Base-by-base conservation (phyloP, 2,113 vertebrate genomes). In the Coptodon rendalli region DNA sequence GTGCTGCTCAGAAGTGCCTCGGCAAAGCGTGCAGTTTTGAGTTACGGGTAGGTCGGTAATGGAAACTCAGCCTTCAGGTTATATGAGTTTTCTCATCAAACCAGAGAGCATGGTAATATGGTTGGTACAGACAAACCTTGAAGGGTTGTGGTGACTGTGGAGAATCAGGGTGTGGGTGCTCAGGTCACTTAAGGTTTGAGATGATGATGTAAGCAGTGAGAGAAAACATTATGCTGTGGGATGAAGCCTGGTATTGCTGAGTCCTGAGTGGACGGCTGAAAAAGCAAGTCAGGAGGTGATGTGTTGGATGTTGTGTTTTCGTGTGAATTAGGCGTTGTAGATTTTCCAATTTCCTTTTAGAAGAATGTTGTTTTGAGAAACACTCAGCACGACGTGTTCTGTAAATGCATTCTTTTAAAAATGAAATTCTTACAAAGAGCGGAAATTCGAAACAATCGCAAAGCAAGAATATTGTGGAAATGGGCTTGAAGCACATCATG, bases 21-120 rank as follows among this genome's bases (percentile, higher is more conserved):
- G 54, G 94, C 90, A 87, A 89, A 84, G 90, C 86, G 6, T 82
- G 89, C 86, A 76, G 87, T 89, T 93, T 83, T 89, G 82, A 91
- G 86, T 92, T 93, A 82, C 63, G 31, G 89, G 52, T 80, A 36
- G 79, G 57, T 81, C 22, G 4, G 90, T 92, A 87, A 94, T 93
- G 93, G 92, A 94, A 94, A 92, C 87, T 86, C 86, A 85, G 92
- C 92, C 94, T 92, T 83, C 36, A 19, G 94, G 91, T 94, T 86
- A 87, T 83, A 76, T 85, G 78, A 85, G 86, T 85, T 94, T 93
- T 91, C 90, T 93, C 92, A 94, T 93, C 92, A 94, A 86, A 88
- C 78, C 86, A 59, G 68, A 80, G 71, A 87, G 61, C 91, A 87
- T 86, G 92, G 91, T 87, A 82, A 92, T 90, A 83, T 61, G 63